Base-by-base conservation (phyloP, 2,797 vertebrate species). In the Stomatorhinus walkeri region DNA sequence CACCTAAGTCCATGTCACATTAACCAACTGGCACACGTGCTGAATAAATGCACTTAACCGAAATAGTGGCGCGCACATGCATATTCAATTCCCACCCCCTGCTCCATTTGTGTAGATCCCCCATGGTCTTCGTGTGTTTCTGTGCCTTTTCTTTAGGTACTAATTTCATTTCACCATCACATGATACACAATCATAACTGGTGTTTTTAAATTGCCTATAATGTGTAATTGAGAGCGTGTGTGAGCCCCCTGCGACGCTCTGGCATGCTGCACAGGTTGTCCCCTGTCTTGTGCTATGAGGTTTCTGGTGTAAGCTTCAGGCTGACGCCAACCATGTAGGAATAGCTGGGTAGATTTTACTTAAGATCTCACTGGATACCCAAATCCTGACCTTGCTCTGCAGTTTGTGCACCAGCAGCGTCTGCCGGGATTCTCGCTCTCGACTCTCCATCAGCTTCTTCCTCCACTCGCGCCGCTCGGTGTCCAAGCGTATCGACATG, bases 341-440 rank as follows among this genome's bases (percentile, higher is more conserved):
- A 36, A 72, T 36, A 72, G 64, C 64, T 6, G 28, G 64, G 64
- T 32, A 1, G 64, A 36, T 72, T 46, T n/a, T 4, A 0, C 2
- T 40, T 10, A 19, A 19, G 48, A 9, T 52, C 14, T 0, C 0
- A 81, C 2, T 0, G n/a, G 19, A 72, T 14, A 28, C 19, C 6
- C 4, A 0, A 79, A 1, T 59, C 12, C 90, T 93, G 89, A 98
- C 97, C 97, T 98, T 98, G 90, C 94, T 96, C 94, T 97, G 97
- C 22, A 98, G 95, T 32, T 96, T 95, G 92, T 96, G 96, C 90
- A 97, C 94, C 12, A 97, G 95, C 56, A 96, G 89, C 1, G 96
- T 96, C 91, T 98, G 98, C 2, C 96, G 92, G 48, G 94, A 96
- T 93, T 97, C 97, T 89, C 96, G 95, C 92, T 98, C 97, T 81